Evolutionary conservation across 2,888 invertebrate genomes (phyloP), one percentile per base, ranked within the genome.

Genomic region (Acleris sparsana): DNA sequence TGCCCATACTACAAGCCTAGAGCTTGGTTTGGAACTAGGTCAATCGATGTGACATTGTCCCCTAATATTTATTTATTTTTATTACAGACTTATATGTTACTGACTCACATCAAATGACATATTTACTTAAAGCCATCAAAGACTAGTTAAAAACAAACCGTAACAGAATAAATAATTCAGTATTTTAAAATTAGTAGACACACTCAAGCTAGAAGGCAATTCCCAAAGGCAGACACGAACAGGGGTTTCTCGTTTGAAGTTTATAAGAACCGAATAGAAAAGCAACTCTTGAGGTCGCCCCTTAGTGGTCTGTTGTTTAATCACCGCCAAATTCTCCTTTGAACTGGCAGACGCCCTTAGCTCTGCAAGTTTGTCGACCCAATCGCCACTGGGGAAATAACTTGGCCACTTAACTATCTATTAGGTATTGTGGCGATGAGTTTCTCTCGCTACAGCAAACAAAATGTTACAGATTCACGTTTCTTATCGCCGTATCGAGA

Each of bases 361-460:
- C 73, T 68, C 68, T 69, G 75, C 74, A 75, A 73, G 77, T 79
- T 75, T 70, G 73, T 74, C 73, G 71, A 75, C 70, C 69, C 69
- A 72, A 71, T 75, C 65, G 72, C 71, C 83, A 62, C 81, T 63
- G 53, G 86, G 85, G 84, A 83, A 86, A 85, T 84, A 83, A 77
- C 76, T 75, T 69, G 71, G 67, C 72, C 72, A 78, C 75, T 78
- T 73, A 66, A 66, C 61, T 62, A 77, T 75, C 75, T 74, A 49
- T 67, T 75, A n/a, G n/a, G n/a, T n/a, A 76, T 77, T 75, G 72
- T 72, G 71, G 67, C 69, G 72, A 75, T 73, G 71, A 74, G 76
- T 75, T 75, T 71, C 69, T 66, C 39, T 39, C 13, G 39, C 39
- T 13, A 13, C 39, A 13, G 39, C 11, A 39, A 39, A 39, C 13